These are phyloP conservation scores for Penaeus chinensis DNA, from an alignment of 1,140 invertebrate genomes.

Conservation along the genomic window DNA sequence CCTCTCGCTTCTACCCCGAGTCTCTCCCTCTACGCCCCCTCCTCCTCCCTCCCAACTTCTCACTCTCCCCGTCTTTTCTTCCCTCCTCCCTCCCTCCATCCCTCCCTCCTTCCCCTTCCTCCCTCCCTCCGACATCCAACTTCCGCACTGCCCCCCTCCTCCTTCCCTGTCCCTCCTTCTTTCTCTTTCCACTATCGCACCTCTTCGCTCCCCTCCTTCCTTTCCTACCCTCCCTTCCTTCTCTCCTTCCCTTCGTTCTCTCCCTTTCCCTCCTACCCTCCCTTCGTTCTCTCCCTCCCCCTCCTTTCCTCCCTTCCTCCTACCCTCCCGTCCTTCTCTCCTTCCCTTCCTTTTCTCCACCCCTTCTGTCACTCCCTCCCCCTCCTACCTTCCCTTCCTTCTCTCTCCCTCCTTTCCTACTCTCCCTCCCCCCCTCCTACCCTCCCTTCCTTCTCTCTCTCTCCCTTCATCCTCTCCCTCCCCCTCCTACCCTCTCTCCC, in stretches of 20 bases:
- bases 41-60: neutral
- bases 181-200: neutral
- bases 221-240: neutral
- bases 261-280: neutral
- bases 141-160: neutral
- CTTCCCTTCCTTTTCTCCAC: no score
- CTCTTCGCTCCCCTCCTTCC: neutral
- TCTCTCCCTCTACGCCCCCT: constrained; percentile 1
- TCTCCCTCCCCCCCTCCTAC: neutral
- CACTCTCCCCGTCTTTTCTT: neutral
- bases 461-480: no score
- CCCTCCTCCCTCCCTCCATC: neutral
- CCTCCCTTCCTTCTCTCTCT: neutral
- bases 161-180: neutral
- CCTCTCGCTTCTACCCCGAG: no score
- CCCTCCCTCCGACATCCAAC: neutral
- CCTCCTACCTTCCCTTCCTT: neutral
- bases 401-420: neutral
- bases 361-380: neutral
- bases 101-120: constrained; percentile 5
- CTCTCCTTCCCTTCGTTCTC: neutral
- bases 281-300: neutral
- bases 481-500: no score
- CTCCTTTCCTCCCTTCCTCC: neutral
- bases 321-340: no score